Percentiles rank a stretch among this genome's conserved stretches.
Conservation (phyloP, 2,113 vertebrate genomes). For the Rousettus leschenaultii region DNA sequence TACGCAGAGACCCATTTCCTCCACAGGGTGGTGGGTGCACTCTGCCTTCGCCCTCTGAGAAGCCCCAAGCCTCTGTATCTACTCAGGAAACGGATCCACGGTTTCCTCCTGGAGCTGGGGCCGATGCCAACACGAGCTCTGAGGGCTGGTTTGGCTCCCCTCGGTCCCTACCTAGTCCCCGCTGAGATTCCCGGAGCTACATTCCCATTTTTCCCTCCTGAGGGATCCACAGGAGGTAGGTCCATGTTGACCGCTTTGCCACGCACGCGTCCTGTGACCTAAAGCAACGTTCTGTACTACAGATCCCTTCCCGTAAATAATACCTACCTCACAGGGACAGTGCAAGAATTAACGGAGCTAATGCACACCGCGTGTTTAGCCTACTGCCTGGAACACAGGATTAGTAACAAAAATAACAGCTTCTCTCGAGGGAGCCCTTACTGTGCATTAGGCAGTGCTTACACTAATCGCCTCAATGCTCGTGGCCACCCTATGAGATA, state of each 20-base stretch:
- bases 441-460: background rate
- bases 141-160: background rate
- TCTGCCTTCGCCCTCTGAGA: background rate
- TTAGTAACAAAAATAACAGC: background rate
- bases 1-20: background rate
- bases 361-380: background rate
- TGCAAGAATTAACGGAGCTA: constrained; percentile 8
- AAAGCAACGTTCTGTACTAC: background rate
- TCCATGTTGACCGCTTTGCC: background rate
- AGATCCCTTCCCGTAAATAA: background rate
- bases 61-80: background rate
- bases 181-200: background rate
- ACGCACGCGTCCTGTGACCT: background rate
- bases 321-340: background rate
- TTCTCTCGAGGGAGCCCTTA: background rate
- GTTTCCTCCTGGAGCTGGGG: background rate
- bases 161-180: fast-evolving
- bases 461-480: background rate
- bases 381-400: background rate
- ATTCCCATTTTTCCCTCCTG: background rate
- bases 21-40: background rate
- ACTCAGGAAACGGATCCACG: background rate
- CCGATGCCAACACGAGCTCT: background rate
- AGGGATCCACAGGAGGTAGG: background rate
- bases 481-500: background rate